Evolutionary conservation across 1,140 invertebrate species (phyloP), one percentile per base, ranked within the genome.

Genomic region (Varroa destructor): DNA sequence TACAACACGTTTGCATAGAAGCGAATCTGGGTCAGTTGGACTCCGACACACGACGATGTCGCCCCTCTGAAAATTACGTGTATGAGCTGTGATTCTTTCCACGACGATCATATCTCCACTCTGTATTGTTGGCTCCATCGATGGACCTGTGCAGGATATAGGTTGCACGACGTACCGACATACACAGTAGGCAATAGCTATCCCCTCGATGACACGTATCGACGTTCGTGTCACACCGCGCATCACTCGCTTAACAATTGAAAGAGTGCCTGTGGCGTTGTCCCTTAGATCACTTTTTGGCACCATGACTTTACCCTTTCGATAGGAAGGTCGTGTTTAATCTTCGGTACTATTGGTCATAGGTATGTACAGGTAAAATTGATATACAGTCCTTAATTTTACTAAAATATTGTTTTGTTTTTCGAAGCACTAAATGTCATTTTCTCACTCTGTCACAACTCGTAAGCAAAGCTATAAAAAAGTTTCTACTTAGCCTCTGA

Each of bases 1-100:
- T 40, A 79, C 75, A 58, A 96, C 85, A 75, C 92, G 82, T 80
- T 95, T 95, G 78, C 91, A 93, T 75, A 95, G 88, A 75, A 86
- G 86, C 76, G 87, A 84, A 57, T 84, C 82, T 1, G 90, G 89
- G 79, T 92, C 87, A 2, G 82, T 82, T 1, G 90, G 90, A 71
- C 87, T 88, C 76, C 86, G 86, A 46, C 71, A 72, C 25, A 78
- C 73, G 8, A 77, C 72, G 25, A 77, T 74, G 55, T 78, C 75
- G 43, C 75, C 76, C 56, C 3, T n/a, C 57, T 58, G 70, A 40
- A 75, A 56, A 6, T 75, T 74, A 10, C 72, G 72, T 10, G 25
- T 72, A 37, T 75, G 70, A 6, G 72, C 55, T 1, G 75, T 73
- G n/a, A 75, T 56, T n/a, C 89, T 87, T 79, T 93, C 90, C 12